Conservation (phyloP, 2,888 invertebrate species). For the Drosophila sordidula region DNA sequence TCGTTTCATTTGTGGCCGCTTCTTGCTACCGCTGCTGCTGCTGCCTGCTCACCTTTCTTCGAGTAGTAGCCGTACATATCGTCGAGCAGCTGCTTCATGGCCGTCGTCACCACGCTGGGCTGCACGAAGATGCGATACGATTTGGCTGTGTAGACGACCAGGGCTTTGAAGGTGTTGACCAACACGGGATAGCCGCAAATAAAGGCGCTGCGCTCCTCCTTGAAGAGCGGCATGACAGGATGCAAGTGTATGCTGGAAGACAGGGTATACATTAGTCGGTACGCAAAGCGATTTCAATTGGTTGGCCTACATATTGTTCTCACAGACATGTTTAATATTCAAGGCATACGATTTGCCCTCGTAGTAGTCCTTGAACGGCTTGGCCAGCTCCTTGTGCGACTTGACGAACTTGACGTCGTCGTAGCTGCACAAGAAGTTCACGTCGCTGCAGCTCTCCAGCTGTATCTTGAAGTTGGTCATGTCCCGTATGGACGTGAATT, state of each 20-base stretch:
- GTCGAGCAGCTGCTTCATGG: slow-evolving; percentile 86
- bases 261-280: neutral
- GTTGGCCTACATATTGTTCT: slow-evolving; percentile 84
- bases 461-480: slow-evolving; percentile 84
- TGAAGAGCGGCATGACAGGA: slow-evolving; percentile 86
- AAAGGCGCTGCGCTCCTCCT: slow-evolving; percentile 83
- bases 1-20: neutral
- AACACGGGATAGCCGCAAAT: slow-evolving; percentile 88
- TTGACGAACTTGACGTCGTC: slow-evolving; percentile 83
- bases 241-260: slow-evolving; percentile 88
- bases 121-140: slow-evolving; percentile 89
- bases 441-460: slow-evolving; percentile 81
- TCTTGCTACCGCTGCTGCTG: too few relatives aligned
- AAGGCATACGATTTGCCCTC: slow-evolving; percentile 84
- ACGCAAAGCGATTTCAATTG: too few relatives aligned
- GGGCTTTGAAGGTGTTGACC: slow-evolving; percentile 87
- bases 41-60: slow-evolving; percentile 81
- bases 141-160: slow-evolving; percentile 87
- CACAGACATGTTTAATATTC: slow-evolving; percentile 82
- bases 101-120: slow-evolving; percentile 85
- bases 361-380: slow-evolving; percentile 86
- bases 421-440: slow-evolving; percentile 83
- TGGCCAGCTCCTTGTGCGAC: slow-evolving; percentile 81
- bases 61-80: slow-evolving; percentile 87
- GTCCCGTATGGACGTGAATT: slow-evolving; percentile 78